Base-by-base conservation (phyloP, 2,888 invertebrate species). In the Athrips mouffetella region DNA sequence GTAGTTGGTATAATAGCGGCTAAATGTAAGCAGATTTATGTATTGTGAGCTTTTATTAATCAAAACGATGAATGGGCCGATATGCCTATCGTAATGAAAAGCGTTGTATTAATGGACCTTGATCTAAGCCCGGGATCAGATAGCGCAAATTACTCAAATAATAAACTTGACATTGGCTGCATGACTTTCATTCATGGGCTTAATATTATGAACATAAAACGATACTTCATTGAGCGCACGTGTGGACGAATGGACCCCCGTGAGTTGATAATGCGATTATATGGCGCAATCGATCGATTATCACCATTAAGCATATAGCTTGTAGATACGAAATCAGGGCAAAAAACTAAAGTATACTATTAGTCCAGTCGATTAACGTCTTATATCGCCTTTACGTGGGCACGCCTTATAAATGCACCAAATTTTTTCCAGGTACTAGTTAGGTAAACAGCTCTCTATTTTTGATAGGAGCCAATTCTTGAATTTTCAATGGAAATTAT, bases 241-340 rank as follows among this genome's bases (percentile, higher is more conserved):
- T 57, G 66, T 63, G 57, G 52, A 59, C 51, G 48, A 53, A 40
- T 49, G 59, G 83, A 78, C 80, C 81, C 81, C 83, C 80, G 73
- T 62, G 72, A 64, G 54, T 58, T 65, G 69, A 66, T 83, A 83
- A 83, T 81, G 69, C 80, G 80, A 80, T 83, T 79, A 81, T 67
- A 62, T 60, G 60, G 67, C 63, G 62, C 74, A 67, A 74, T 69
- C 71, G 70, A 76, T 81, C 77, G 79, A 74, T 76, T 76, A 75
- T 72, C 66, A 61, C n/a, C n/a, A n/a, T n/a, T n/a, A n/a, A n/a
- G n/a, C n/a, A n/a, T n/a, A n/a, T n/a, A n/a, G n/a, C n/a, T n/a
- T n/a, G n/a, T n/a, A n/a, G n/a, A n/a, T n/a, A n/a, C n/a, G n/a
- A n/a, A n/a, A n/a, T n/a, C n/a, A n/a, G n/a, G n/a, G n/a, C n/a